phyloP scores from a whole-genome alignment of 92 coral and sea anemone species.

The Ricordea florida region DNA sequence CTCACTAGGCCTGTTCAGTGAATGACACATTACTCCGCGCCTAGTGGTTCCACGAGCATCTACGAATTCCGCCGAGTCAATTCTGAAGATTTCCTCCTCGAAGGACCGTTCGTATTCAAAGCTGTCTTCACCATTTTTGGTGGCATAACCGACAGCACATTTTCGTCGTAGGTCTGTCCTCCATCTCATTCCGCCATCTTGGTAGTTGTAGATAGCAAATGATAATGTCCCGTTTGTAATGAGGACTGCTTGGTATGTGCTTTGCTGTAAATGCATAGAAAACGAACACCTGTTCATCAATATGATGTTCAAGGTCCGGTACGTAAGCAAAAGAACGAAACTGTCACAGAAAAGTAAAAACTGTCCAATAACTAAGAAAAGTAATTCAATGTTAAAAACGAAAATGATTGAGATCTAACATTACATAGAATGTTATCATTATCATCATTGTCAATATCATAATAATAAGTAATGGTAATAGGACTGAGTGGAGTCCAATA shows the following conservation, averaged over 20 bases:
- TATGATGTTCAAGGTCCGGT: too few species aligned
- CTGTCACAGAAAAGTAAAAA: too few species aligned
- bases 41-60: conserved; percentile 38
- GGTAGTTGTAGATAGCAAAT: conserved; percentile 44
- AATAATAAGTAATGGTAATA: too few species aligned
- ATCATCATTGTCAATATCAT: too few species aligned
- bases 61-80: conserved; percentile 35
- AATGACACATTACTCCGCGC: conserved; percentile 32
- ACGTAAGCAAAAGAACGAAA: too few species aligned
- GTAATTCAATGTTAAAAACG: too few species aligned
- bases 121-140: conserved; percentile 5
- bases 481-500: too few species aligned
- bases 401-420: too few species aligned
- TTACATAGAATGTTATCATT: too few species aligned
- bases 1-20: conserved; percentile 28
- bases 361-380: too few species aligned
- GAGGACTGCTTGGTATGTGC: conserved; percentile 64
- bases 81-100: conserved; percentile 36
- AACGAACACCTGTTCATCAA: not conserved
- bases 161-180: not conserved
- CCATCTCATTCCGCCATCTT: conserved; percentile 71
- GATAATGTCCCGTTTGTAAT: conserved; percentile 61
- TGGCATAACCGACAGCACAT: conserved; percentile 67
- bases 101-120: conserved; percentile 38
- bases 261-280: conserved; percentile 24